These are phyloP conservation scores for Spheniscus mendiculus DNA, from an alignment of 2,113 vertebrate genomes.

Conservation along the genomic window DNA sequence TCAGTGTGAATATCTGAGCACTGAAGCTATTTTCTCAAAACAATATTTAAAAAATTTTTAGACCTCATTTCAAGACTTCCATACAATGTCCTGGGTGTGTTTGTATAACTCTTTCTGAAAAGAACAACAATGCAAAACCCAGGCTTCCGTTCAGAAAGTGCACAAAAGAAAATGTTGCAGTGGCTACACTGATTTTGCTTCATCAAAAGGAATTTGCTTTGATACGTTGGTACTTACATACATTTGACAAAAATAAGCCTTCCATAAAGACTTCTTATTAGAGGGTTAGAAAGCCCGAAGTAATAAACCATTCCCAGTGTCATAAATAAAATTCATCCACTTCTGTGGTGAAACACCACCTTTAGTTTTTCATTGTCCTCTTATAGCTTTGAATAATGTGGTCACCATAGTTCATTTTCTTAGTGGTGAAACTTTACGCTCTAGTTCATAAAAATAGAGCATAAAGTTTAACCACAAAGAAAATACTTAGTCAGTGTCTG, in stretches of 20 bases:
- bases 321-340: not conserved
- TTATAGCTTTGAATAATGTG: not conserved
- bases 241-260: not conserved
- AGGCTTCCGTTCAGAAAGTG: not conserved
- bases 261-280: not conserved
- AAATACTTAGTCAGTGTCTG: not conserved
- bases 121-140: not conserved
- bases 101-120: not conserved
- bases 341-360: not conserved
- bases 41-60: not conserved
- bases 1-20: not conserved
- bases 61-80: not conserved
- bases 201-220: too few species aligned
- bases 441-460: not conserved
- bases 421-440: not conserved
- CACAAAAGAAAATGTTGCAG: not conserved
- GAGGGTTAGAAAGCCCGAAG: not conserved
- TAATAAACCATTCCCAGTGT: not conserved
- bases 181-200: not conserved
- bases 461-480: not conserved
- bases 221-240: not conserved
- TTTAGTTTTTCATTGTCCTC: constrained; percentile 9
- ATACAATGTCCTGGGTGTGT: not conserved
- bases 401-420: not conserved
- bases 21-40: not conserved